Conservation (phyloP, 2,888 invertebrate genomes). For the Acanthococcus lagerstroemiae region DNA sequence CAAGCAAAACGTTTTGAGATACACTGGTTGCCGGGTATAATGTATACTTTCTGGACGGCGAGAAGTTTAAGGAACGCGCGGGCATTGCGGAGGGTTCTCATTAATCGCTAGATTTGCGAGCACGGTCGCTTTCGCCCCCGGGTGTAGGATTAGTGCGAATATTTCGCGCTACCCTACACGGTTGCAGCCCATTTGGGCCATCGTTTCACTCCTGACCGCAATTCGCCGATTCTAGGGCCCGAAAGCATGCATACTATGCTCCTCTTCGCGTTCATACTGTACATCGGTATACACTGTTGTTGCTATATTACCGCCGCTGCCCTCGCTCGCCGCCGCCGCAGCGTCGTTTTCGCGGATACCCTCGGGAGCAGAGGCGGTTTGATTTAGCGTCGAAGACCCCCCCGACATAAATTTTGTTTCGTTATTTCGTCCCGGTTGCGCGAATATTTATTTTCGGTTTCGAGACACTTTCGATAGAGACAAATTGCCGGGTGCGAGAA, state of each 20-base stretch:
- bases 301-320: not conserved
- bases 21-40: no score
- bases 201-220: slow-evolving; percentile 3
- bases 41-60: no score
- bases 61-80: no score
- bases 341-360: not conserved
- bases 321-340: not conserved
- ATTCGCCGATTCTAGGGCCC: slow-evolving; percentile 9
- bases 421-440: not conserved
- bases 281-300: not conserved
- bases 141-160: slow-evolving; percentile 11
- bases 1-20: no score
- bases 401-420: slow-evolving; percentile 17
- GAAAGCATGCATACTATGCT: no score
- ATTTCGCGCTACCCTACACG: not conserved
- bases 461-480: slow-evolving; percentile 7
- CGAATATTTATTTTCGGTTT: slow-evolving; percentile 22
- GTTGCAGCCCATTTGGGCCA: slow-evolving; percentile 10
- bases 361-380: slow-evolving; percentile 16
- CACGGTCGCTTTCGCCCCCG: not conserved
- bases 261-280: not conserved
- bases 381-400: slow-evolving; percentile 11
- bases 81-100: slow-evolving; percentile 1
- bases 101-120: slow-evolving; percentile 23
- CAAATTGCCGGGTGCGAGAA: not conserved